Evolutionary conservation across 1,140 invertebrate genomes (phyloP), one percentile per base, ranked within the genome.

Genomic region (Hypsibius dujardini): DNA sequence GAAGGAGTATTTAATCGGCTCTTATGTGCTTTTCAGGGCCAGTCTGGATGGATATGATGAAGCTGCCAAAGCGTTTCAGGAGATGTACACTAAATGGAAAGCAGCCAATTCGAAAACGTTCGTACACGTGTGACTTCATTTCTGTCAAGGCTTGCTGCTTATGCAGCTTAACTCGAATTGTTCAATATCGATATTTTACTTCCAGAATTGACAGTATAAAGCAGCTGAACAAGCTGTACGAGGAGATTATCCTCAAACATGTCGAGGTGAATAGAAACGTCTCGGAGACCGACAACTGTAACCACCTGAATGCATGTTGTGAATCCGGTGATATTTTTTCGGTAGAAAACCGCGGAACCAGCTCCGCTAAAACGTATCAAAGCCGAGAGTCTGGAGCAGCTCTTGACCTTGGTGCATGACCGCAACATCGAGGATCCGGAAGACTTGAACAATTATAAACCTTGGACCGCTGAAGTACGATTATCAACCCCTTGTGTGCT

Each of bases 381-480:
- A 3, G 3, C 62, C 12, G 62, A 67, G 7, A 3, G 3, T 3
- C 45, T 67, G 62, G 42, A 67, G 12, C 7, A 7, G 12, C 12
- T 67, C 12, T 42, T 67, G 62, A 42, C 62, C 3, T 7, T 67
- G 62, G 42, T 67, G 12, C 45, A 67, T 42, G 42, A 67, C 62
- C 12, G 62, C 12, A 67, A 15, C 45, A 67, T 67, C 45, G 62
- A 67, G 12, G 45, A 67, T 7, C 12, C 45, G 12, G 12, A 45
- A 7, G 42, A 67, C 3, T 42, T 67, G 67, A 97, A 97, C 81
- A 89, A 95, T 77, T 98, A 98, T 81, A 92, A 95, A 81, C 92
- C 94, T 2, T 98, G 97, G 82, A 96, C 93, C 73, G 92, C 94
- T 14, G 93, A 97, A 85, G 88, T 88, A 79, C 77, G 76, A 74